phyloP scores from a whole-genome alignment of 2,888 invertebrate species.

The Amorpha juglandis region DNA sequence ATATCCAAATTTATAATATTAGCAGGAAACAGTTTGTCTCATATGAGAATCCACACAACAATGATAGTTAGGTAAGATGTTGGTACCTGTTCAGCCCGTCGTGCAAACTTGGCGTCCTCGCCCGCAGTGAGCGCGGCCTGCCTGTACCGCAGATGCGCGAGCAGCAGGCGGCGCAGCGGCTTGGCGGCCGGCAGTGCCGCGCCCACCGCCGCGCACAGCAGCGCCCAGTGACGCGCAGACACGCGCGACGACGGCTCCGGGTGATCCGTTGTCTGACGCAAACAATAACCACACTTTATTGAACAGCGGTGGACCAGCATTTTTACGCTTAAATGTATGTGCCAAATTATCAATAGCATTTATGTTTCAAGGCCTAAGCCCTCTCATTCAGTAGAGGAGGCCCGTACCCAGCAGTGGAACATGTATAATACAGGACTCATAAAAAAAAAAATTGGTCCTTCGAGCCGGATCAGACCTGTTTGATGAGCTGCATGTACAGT shows the following conservation, averaged over 20 bases:
- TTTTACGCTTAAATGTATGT: not conserved
- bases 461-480: slow-evolving; percentile 80
- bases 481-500: slow-evolving; percentile 95
- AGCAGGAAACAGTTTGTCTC: too few species aligned
- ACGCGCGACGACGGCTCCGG: slow-evolving; percentile 95
- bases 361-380: too few species aligned
- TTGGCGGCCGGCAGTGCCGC: slow-evolving; percentile 94
- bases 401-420: too few species aligned
- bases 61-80: too few species aligned
- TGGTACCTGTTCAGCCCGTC: slow-evolving; percentile 91
- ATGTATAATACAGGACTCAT: too few species aligned
- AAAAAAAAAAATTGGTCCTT: too few species aligned
- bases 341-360: too few species aligned
- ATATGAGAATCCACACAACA: too few species aligned
- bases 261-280: slow-evolving; percentile 92
- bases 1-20: too few species aligned
- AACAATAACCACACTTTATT: not conserved
- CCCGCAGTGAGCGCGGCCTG: slow-evolving; percentile 92
- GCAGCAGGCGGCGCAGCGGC: slow-evolving; percentile 92
- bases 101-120: slow-evolving; percentile 97
- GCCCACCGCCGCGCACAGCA: slow-evolving; percentile 85
- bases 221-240: slow-evolving; percentile 95
- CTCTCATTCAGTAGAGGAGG: too few species aligned
- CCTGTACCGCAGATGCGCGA: slow-evolving; percentile 94
- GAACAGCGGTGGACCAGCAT: not conserved